These are phyloP conservation scores for Brachycybe producta DNA, from an alignment of 2,888 invertebrate genomes.

Conservation along the genomic window DNA sequence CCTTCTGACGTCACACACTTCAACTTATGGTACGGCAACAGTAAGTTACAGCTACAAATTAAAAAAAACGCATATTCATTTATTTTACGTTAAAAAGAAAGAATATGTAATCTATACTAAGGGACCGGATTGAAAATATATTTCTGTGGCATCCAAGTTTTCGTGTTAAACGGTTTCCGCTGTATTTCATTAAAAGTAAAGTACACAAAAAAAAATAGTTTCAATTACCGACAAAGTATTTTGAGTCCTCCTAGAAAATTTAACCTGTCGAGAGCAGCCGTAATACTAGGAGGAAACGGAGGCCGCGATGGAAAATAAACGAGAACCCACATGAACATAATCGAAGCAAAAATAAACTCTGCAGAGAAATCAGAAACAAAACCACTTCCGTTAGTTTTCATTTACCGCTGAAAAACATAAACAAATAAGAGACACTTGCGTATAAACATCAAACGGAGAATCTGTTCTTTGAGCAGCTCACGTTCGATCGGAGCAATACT, in stretches of 20 bases:
- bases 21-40: no score
- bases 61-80: no score
- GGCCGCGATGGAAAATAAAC: conserved; percentile 13
- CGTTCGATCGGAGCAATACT: no score
- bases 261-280: conserved; percentile 9
- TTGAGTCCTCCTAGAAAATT: not conserved
- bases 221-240: not conserved
- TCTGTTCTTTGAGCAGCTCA: conserved; percentile 2
- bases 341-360: conserved; percentile 12
- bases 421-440: not conserved
- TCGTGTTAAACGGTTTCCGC: no score
- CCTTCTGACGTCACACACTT: no score
- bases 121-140: no score
- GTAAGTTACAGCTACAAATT: no score
- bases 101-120: no score
- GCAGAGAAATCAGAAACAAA: not conserved
- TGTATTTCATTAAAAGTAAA: no score
- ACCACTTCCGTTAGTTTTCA: not conserved
- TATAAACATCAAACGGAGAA: conserved; percentile 9
- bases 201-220: no score
- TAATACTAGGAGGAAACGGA: conserved; percentile 10
- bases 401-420: not conserved
- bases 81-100: no score
- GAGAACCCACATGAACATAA: conserved; percentile 10
- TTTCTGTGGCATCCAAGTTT: no score